Evolutionary conservation across 35 echinoderm and acorn worm species (phyloP).

Genomic region (Diadema setosum): DNA sequence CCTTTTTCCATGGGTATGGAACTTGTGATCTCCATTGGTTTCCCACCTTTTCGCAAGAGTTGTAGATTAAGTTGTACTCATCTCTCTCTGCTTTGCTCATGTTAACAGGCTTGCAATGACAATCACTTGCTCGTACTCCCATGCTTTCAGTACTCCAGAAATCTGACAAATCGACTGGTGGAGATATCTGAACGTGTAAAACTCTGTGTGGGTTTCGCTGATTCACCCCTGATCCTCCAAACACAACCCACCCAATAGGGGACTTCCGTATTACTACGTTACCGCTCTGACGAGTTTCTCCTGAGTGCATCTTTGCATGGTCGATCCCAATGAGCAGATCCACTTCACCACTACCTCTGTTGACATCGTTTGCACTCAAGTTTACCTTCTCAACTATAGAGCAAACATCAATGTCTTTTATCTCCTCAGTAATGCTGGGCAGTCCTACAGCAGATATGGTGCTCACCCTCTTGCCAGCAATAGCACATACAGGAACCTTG

Average conservation of each 20-base stretch:
- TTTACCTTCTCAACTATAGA: conserved; percentile 1
- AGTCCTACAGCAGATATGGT: conserved; percentile 19
- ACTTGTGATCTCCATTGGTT: conserved; percentile 22
- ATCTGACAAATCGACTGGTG: neutral
- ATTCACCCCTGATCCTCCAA: neutral
- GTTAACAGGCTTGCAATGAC: conserved; percentile 18
- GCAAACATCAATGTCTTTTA: neutral
- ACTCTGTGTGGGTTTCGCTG: neutral
- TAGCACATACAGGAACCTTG: neutral
- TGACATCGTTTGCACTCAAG: neutral
- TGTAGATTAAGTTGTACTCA: neutral
- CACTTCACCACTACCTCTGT: conserved; percentile 39
- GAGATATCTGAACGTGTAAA: conserved; percentile 9
- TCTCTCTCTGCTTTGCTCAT: neutral
- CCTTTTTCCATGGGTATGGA: conserved; percentile 15
- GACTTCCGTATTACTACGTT: conserved; percentile 6
- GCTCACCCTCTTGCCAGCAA: neutral
- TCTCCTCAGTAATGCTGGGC: conserved; percentile 1
- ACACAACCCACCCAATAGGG: conserved; percentile 50
- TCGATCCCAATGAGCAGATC: conserved; percentile 62
- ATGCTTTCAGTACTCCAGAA: conserved; percentile 53
- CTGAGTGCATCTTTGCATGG: conserved; percentile 37
- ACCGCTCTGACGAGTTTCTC: conserved; percentile 33
- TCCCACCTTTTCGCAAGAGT: conserved; percentile 31
- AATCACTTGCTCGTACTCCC: conserved; percentile 1